Conservation (phyloP, 2,888 invertebrate genomes). For the Keiferia lycopersicella region DNA sequence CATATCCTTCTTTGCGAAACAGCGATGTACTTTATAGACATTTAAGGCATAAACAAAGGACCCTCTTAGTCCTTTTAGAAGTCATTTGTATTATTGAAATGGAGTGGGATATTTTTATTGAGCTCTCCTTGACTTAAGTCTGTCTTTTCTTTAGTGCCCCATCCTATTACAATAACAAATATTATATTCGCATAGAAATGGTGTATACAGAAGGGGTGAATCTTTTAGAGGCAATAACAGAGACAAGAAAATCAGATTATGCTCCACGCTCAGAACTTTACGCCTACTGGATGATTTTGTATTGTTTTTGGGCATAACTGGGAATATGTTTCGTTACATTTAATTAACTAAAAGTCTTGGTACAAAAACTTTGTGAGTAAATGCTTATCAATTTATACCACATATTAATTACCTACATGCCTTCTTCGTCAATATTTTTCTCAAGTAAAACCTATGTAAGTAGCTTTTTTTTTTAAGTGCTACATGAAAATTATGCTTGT, state of each 20-base stretch:
- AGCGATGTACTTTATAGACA: not conserved
- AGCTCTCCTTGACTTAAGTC: conserved; percentile 13
- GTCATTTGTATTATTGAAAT: conserved; percentile 18
- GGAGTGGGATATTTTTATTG: conserved; percentile 17
- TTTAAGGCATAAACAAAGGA: not conserved
- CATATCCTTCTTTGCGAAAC: not conserved
- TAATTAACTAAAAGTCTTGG: no score
- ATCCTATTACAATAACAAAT: conserved; percentile 26
- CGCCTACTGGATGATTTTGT: not conserved
- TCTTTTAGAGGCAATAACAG: conserved; percentile 29
- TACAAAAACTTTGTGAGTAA: no score
- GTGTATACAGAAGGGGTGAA: conserved; percentile 27
- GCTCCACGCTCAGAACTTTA: not conserved
- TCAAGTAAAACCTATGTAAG: conserved; percentile 60
- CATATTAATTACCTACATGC: no score
- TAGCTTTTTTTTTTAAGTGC: conserved; percentile 76
- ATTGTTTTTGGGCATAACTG: not conserved
- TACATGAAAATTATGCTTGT: conserved; percentile 60
- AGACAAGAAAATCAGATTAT: conserved; percentile 28
- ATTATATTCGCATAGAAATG: conserved; percentile 24
- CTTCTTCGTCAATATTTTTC: conserved; percentile 57
- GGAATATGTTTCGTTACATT: not conserved
- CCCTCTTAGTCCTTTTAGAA: conserved; percentile 2
- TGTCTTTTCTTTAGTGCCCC: conserved; percentile 14
- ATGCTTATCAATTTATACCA: no score